Evolutionary conservation across 2,888 invertebrate species (phyloP).

Genomic region (Platycnemis pennipes): DNA sequence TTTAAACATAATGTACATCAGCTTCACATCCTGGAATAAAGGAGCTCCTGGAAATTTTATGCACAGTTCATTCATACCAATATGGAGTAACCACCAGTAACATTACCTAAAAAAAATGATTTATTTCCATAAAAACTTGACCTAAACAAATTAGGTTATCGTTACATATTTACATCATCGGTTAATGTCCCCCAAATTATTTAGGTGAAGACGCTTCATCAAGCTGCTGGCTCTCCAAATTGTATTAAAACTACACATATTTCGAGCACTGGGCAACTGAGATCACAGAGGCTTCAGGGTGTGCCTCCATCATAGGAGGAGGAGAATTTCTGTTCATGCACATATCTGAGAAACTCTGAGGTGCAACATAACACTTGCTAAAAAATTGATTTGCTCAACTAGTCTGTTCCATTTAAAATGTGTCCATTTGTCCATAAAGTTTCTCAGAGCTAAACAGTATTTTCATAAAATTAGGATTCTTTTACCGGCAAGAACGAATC

Average conservation of each 20-base stretch:
- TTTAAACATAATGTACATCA: too few relatives aligned
- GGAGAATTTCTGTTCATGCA: neutral
- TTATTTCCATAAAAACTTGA: neutral
- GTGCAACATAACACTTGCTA: neutral
- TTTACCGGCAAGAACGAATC: neutral
- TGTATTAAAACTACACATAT: neutral
- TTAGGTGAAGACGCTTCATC: neutral
- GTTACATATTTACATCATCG: neutral
- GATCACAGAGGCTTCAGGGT: neutral
- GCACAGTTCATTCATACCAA: too few relatives aligned
- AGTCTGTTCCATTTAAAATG: neutral
- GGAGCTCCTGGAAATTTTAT: too few relatives aligned
- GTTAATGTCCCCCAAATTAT: neutral
- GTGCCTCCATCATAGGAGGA: neutral
- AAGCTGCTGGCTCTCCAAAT: neutral
- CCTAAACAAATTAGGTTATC: neutral
- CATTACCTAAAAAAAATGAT: neutral
- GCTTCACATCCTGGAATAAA: too few relatives aligned
- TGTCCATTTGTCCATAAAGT: neutral
- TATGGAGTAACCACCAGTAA: too few relatives aligned
- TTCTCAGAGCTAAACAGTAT: neutral
- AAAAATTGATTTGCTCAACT: neutral
- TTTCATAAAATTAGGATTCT: neutral
- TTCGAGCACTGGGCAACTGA: neutral
- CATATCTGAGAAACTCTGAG: neutral